A percentile compares a stretch with the other conserved stretches of the same genome.
phyloP scores from a whole-genome alignment of 2,888 invertebrate genomes.

The Rutpela maculata region DNA sequence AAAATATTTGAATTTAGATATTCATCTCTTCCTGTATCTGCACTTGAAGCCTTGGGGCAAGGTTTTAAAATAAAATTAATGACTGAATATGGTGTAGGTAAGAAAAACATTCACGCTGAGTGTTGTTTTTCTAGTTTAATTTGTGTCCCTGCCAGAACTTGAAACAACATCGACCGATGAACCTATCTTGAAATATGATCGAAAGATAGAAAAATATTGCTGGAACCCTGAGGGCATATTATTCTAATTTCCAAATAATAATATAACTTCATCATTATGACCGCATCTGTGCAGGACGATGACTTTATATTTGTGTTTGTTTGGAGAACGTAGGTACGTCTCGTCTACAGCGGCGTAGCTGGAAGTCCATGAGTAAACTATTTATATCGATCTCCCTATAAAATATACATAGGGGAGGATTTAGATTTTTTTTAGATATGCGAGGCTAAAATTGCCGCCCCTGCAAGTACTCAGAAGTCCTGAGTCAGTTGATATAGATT shows the following conservation, averaged over 20 bases:
- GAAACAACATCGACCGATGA: neutral
- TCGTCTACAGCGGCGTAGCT: neutral
- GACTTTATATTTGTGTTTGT: neutral
- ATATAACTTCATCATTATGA: neutral
- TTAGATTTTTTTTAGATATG: too few species aligned
- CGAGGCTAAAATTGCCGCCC: too few species aligned
- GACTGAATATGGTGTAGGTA: neutral
- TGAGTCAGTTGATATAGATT: too few species aligned
- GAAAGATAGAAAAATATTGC: neutral
- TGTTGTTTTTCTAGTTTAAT: neutral
- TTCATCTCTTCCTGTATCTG: neutral
- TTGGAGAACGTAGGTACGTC: neutral
- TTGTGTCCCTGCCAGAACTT: neutral
- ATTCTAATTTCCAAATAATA: neutral
- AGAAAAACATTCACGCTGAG: neutral
- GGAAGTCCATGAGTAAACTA: too few species aligned
- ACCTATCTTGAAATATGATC: neutral
- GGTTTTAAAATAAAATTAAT: neutral
- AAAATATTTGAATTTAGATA: constrained; percentile 1
- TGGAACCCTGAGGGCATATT: neutral
- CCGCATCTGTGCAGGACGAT: neutral
- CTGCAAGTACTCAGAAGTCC: too few species aligned
- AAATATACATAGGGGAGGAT: too few species aligned
- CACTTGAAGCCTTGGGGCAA: neutral
- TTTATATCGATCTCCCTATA: too few species aligned